phyloP scores from a whole-genome alignment of 2,113 vertebrate species.

The Lates calcarifer region DNA sequence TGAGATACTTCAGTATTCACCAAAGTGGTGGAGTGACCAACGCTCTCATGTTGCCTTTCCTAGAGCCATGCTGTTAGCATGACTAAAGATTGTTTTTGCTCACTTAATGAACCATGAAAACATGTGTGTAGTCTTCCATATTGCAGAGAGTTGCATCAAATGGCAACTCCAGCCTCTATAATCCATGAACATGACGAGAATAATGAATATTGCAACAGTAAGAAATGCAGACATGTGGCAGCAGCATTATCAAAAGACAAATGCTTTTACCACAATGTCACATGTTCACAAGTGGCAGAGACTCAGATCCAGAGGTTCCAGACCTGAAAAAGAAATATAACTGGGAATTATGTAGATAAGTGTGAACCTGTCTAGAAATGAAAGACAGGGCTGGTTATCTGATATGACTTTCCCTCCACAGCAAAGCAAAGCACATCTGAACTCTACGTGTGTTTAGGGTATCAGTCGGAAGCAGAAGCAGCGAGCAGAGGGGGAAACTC shows the following conservation, averaged over 20 bases:
- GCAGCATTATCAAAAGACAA: slow-evolving; percentile 39
- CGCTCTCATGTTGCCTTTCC: neutral
- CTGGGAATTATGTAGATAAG: slow-evolving; percentile 70
- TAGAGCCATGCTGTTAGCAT: neutral
- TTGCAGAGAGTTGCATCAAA: slow-evolving; percentile 3
- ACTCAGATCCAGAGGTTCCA: slow-evolving; percentile 33
- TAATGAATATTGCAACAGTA: slow-evolving; percentile 19
- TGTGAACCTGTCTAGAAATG: slow-evolving; percentile 71
- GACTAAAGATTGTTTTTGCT: neutral
- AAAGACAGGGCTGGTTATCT: slow-evolving; percentile 77
- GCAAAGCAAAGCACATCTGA: slow-evolving; percentile 70
- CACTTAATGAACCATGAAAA: slow-evolving; percentile 9
- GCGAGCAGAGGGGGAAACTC: slow-evolving; percentile 61
- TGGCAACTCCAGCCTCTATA: slow-evolving; percentile 1
- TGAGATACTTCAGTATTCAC: neutral
- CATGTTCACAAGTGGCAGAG: slow-evolving; percentile 49
- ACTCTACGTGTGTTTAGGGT: slow-evolving; percentile 66
- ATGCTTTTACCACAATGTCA: slow-evolving; percentile 39
- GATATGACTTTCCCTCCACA: slow-evolving; percentile 71
- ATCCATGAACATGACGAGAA: slow-evolving; percentile 3
- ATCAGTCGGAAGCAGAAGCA: slow-evolving; percentile 63
- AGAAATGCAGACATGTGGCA: slow-evolving; percentile 24
- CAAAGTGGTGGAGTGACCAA: neutral
- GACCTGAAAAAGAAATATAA: slow-evolving; percentile 63
- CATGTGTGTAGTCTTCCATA: neutral